Evolutionary conservation across 2,797 vertebrate genomes (phyloP).

Genomic region (Crocodylus rhombifer): DNA sequence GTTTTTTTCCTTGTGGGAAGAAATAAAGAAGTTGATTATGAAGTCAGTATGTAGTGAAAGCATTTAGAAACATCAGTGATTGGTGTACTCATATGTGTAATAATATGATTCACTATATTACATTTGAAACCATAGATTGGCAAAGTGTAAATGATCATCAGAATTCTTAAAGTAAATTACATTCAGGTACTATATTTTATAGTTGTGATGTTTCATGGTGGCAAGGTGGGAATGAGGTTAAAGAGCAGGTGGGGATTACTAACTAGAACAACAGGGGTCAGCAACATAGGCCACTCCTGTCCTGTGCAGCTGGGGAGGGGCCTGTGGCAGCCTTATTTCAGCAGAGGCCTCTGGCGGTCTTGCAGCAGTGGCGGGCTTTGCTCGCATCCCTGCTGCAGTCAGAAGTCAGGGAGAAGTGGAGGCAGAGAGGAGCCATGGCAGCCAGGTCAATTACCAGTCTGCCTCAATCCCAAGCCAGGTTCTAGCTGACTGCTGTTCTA

Average conservation of each 20-base stretch:
- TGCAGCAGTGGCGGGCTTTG: too few species aligned
- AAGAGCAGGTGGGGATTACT: not conserved
- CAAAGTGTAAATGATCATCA: not conserved
- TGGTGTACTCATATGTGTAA: not conserved
- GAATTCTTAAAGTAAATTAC: not conserved
- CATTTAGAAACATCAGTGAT: not conserved
- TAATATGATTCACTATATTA: not conserved
- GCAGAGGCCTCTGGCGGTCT: too few species aligned
- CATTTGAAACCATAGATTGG: too few species aligned
- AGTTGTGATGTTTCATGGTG: not conserved
- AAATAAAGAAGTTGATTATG: not conserved
- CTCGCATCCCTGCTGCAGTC: too few species aligned
- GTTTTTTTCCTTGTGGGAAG: not conserved
- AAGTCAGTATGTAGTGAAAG: slow-evolving; percentile 27
- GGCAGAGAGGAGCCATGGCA: too few species aligned
- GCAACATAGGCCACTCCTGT: too few species aligned
- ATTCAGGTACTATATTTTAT: not conserved
- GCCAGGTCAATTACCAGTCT: too few species aligned
- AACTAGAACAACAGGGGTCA: not conserved
- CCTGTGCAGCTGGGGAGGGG: too few species aligned
- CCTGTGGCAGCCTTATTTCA: too few species aligned
- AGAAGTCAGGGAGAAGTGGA: too few species aligned
- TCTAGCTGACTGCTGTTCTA: not conserved
- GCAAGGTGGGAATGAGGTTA: not conserved
- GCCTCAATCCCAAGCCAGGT: too few species aligned